A percentile compares a stretch with the other conserved stretches of the same genome.
These are phyloP conservation scores for Phocoena sinus DNA, from an alignment of 2,113 vertebrate genomes.

Conservation along the genomic window DNA sequence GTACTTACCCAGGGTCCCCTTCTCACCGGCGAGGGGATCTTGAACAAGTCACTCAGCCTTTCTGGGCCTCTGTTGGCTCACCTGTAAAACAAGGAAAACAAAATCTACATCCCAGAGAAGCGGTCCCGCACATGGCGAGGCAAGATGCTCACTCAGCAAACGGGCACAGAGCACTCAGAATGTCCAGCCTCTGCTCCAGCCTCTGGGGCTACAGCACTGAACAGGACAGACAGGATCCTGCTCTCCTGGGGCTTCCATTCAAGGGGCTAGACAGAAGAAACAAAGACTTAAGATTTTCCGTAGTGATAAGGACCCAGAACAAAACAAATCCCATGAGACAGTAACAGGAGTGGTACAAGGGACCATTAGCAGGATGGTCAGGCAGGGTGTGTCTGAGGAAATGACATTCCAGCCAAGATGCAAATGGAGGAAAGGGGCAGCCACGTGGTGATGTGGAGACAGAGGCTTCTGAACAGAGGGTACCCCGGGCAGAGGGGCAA, in stretches of 20 bases:
- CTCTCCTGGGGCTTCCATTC: neutral
- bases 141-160: neutral
- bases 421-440: neutral
- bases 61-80: neutral
- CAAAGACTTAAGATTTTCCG: neutral
- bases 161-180: rapidly evolving
- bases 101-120: neutral
- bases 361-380: neutral
- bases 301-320: neutral
- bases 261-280: neutral
- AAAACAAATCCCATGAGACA: neutral
- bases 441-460: neutral
- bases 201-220: neutral
- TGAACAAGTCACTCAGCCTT: neutral
- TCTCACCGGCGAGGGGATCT: neutral
- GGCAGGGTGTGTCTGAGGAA: neutral
- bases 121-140: too few species aligned
- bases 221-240: neutral
- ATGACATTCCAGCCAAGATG: neutral
- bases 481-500: neutral
- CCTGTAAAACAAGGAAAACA: neutral
- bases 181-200: neutral
- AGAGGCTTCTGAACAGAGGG: neutral
- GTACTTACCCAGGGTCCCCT: neutral
- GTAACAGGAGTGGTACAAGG: neutral